Conservation (phyloP, 2,113 vertebrate genomes). For the Mohoua ochrocephala region DNA sequence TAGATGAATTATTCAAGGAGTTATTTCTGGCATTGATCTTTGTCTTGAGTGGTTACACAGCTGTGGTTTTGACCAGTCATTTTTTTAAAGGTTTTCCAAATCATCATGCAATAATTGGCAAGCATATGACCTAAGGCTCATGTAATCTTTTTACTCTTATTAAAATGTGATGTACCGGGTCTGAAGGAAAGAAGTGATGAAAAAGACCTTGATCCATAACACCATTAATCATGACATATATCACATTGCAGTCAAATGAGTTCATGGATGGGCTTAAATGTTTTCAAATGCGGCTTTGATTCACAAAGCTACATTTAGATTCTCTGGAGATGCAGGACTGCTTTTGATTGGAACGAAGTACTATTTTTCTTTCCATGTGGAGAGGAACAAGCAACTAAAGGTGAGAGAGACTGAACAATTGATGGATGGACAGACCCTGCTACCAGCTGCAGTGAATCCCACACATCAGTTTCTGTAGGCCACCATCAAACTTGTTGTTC, state of each 20-base stretch:
- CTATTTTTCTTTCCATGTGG: not conserved
- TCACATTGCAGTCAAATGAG: not conserved
- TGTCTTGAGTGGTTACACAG: slow-evolving; percentile 26
- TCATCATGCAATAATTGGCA: not conserved
- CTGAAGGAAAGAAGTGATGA: not conserved
- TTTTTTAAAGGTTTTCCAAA: slow-evolving; percentile 2
- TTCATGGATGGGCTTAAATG: not conserved
- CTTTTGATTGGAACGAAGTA: not conserved
- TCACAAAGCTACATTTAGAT: not conserved
- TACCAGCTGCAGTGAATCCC: not conserved
- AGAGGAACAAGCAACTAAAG: not conserved
- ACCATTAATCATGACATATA: not conserved
- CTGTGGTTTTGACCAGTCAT: slow-evolving; percentile 11
- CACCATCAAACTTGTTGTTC: not conserved
- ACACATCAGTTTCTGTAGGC: not conserved
- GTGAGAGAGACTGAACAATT: not conserved
- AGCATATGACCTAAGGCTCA: not conserved
- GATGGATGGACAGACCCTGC: not conserved
- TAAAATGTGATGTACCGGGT: slow-evolving; percentile 1
- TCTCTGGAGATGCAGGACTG: not conserved
- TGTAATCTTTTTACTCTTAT: not conserved
- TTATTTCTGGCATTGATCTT: slow-evolving; percentile 23
- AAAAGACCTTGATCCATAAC: not conserved
- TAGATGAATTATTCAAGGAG: not conserved
- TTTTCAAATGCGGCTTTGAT: not conserved